phyloP scores from a whole-genome alignment of 2,888 invertebrate genomes.

The Strigamia maritima region DNA sequence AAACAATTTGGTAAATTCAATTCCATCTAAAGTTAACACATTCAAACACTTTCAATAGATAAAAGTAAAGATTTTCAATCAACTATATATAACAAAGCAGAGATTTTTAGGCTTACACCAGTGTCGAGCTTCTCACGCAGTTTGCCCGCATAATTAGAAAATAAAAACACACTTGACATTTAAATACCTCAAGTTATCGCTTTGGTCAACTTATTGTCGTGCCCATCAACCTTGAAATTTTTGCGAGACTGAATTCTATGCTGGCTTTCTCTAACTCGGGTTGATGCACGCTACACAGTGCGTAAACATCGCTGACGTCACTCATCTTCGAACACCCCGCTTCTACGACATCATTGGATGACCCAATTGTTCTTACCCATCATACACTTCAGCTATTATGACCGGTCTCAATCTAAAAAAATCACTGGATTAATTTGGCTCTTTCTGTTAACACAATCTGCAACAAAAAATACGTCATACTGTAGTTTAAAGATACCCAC shows the following conservation, averaged over 20 bases:
- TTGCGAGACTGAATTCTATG: background rate
- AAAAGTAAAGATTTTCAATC: background rate
- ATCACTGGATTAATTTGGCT: background rate
- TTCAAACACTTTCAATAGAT: background rate
- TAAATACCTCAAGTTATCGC: background rate
- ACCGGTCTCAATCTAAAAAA: background rate
- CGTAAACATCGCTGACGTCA: slow-evolving; percentile 37
- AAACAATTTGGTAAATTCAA: background rate
- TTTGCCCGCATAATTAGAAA: background rate
- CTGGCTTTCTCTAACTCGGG: background rate
- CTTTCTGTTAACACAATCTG: background rate
- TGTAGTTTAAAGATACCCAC: background rate
- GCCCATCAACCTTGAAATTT: slow-evolving; percentile 34
- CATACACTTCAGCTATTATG: background rate
- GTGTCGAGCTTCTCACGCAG: background rate
- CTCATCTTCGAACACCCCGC: slow-evolving; percentile 20
- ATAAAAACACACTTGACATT: background rate
- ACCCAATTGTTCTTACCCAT: slow-evolving; percentile 12
- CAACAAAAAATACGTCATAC: background rate
- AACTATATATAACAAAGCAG: slow-evolving; percentile 15
- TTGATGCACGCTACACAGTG: slow-evolving; percentile 34
- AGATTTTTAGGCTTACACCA: slow-evolving; percentile 20
- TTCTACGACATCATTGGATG: slow-evolving; percentile 25
- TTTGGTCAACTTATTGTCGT: slow-evolving; percentile 17
- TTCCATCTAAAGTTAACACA: background rate